Evolutionary conservation across 2,888 invertebrate species (phyloP).

Genomic region (Chrysolina americana): DNA sequence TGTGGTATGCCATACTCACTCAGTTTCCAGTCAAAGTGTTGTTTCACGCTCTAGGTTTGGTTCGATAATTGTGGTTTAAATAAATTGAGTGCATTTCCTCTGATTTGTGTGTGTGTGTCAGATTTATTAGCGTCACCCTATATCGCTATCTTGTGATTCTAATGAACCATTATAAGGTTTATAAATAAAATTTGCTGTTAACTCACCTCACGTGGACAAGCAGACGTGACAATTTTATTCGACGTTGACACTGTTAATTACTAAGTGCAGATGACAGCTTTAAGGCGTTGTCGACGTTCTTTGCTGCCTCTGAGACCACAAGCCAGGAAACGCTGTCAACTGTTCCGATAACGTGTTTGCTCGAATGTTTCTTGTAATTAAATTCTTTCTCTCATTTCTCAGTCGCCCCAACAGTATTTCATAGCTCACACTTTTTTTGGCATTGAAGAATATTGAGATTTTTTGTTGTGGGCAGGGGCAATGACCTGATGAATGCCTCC

Average conservation of each 20-base stretch:
- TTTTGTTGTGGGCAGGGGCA: not conserved
- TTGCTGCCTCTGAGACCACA: slow-evolving; percentile 52
- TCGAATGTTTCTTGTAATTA: slow-evolving; percentile 42
- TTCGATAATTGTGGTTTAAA: too few relatives aligned
- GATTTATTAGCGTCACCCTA: not conserved
- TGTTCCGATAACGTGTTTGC: slow-evolving; percentile 53
- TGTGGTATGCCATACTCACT: too few relatives aligned
- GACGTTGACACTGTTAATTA: slow-evolving; percentile 51
- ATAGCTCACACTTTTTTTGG: slow-evolving; percentile 22
- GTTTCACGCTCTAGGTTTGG: too few relatives aligned
- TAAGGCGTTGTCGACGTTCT: slow-evolving; percentile 58
- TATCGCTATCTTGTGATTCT: not conserved
- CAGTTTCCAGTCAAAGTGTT: too few relatives aligned
- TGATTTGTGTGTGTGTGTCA: too few relatives aligned
- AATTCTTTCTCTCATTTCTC: slow-evolving; percentile 38
- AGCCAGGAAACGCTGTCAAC: slow-evolving; percentile 58
- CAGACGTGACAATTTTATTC: slow-evolving; percentile 41
- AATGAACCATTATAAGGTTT: not conserved
- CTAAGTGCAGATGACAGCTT: slow-evolving; percentile 58
- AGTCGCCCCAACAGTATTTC: slow-evolving; percentile 10
- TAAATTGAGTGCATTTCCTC: too few relatives aligned
- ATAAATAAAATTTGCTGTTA: not conserved
- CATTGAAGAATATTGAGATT: not conserved
- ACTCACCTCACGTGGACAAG: not conserved
- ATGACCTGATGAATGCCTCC: not conserved